Percentiles rank a stretch among this genome's conserved stretches.
Evolutionary conservation across 2,888 invertebrate species (phyloP).

Genomic region (Amblyjoppa proteus): DNA sequence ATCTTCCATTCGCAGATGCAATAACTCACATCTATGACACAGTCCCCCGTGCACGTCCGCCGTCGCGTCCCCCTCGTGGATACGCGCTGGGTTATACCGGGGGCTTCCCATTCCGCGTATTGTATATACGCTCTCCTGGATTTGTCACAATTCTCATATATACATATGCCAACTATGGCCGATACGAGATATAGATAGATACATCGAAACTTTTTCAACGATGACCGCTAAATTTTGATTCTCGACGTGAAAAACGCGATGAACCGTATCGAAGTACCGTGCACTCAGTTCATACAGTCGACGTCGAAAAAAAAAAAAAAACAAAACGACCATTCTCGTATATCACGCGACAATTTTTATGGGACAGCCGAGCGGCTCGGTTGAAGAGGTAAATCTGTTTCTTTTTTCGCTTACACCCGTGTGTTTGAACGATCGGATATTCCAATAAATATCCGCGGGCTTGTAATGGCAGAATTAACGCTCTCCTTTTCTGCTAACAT

Average conservation of each 20-base stretch:
- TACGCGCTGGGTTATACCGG: background rate
- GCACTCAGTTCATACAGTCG: background rate
- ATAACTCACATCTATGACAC: constrained; percentile 57
- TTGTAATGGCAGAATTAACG: background rate
- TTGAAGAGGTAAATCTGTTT: background rate
- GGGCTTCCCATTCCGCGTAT: constrained; percentile 37
- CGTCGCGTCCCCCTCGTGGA: constrained; percentile 2
- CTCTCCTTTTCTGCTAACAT: background rate
- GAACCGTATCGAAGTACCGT: background rate
- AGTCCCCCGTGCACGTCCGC: constrained; percentile 30
- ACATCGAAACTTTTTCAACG: constrained; percentile 21
- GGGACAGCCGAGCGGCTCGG: background rate
- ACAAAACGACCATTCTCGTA: background rate
- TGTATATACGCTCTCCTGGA: constrained; percentile 20
- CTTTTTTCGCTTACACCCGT: background rate
- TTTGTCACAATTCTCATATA: constrained; percentile 36
- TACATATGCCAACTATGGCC: background rate
- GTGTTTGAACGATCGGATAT: background rate
- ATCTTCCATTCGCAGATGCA: constrained; percentile 43
- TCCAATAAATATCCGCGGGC: background rate
- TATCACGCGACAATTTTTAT: constrained; percentile 8
- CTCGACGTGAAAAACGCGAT: constrained; percentile 35
- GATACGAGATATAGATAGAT: background rate
- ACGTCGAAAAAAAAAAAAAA: background rate
- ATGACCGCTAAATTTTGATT: constrained; percentile 28